These are phyloP conservation scores for Lytechinus pictus DNA, from an alignment of 35 echinoderm and acorn worm genomes.

Conservation along the genomic window DNA sequence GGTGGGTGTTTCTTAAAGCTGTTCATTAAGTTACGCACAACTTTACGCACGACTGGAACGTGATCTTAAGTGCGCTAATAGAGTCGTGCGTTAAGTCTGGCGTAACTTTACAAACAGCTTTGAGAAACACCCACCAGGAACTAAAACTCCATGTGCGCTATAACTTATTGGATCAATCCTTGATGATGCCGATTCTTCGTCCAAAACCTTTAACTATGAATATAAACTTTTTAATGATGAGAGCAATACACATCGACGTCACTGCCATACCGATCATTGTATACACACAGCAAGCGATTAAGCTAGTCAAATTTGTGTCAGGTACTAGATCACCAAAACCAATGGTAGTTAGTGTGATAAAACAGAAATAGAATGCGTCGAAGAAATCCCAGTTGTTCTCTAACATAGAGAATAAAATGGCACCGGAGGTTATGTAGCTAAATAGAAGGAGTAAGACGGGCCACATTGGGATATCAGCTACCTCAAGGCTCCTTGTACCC, in stretches of 20 bases:
- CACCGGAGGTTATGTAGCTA: conserved; percentile 86
- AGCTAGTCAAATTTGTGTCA: conserved; percentile 63
- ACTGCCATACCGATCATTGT: conserved; percentile 97
- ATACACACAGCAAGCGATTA: conserved; percentile 94
- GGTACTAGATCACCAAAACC: conserved; percentile 97
- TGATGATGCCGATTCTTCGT: conserved; percentile 81
- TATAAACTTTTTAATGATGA: conserved; percentile 98
- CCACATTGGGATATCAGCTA: conserved; percentile 94
- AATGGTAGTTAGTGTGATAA: conserved; percentile 96
- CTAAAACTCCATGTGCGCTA: too few species aligned
- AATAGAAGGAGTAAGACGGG: conserved; percentile 96
- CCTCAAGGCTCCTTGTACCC: conserved; percentile 52
- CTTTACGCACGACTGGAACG: too few species aligned
- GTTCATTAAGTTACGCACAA: too few species aligned
- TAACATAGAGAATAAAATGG: conserved; percentile 78
- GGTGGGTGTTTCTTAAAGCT: too few species aligned
- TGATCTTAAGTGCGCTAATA: too few species aligned
- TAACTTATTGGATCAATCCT: neutral
- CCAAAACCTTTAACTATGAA: conserved; percentile 83
- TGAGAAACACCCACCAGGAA: too few species aligned
- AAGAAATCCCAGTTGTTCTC: conserved; percentile 81
- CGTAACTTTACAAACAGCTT: too few species aligned
- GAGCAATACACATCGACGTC: conserved; percentile 97
- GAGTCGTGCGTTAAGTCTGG: too few species aligned
- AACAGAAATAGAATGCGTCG: conserved; percentile 97